phyloP scores from a whole-genome alignment of 2,888 invertebrate genomes.

The Melieria crassipennis region DNA sequence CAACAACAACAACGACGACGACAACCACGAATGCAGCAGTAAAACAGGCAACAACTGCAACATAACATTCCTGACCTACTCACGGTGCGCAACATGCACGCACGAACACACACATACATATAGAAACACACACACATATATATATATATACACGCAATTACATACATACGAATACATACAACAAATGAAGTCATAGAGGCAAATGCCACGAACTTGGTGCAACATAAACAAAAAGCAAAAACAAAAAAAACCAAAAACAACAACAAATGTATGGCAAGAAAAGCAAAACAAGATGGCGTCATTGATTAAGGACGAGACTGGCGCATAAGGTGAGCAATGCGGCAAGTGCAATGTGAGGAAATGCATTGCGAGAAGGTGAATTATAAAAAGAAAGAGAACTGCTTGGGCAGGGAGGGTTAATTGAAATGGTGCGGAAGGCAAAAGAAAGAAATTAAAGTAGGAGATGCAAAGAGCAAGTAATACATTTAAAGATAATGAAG shows the following conservation, averaged over 20 bases:
- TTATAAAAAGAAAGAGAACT: no score
- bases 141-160: not conserved
- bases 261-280: not conserved
- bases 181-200: no score
- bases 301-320: conserved; percentile 1
- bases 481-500: no score
- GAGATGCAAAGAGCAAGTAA: no score
- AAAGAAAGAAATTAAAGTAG: no score
- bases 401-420: no score
- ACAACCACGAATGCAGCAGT: not conserved
- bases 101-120: conserved; percentile 8
- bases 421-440: no score
- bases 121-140: not conserved
- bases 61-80: conserved; percentile 25
- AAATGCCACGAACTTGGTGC: no score
- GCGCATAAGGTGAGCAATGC: no score
- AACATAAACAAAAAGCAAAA: not conserved
- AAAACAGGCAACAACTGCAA: not conserved
- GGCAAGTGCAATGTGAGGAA: no score
- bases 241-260: not conserved
- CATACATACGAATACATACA: no score
- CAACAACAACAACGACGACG: conserved; percentile 24
- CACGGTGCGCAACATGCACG: conserved; percentile 16
- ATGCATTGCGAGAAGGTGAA: no score
- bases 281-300: conserved; percentile 8